Percentiles rank a stretch among this genome's conserved stretches.
Conservation (phyloP, 2,888 invertebrate species). For the Hyposoter dolosus region DNA sequence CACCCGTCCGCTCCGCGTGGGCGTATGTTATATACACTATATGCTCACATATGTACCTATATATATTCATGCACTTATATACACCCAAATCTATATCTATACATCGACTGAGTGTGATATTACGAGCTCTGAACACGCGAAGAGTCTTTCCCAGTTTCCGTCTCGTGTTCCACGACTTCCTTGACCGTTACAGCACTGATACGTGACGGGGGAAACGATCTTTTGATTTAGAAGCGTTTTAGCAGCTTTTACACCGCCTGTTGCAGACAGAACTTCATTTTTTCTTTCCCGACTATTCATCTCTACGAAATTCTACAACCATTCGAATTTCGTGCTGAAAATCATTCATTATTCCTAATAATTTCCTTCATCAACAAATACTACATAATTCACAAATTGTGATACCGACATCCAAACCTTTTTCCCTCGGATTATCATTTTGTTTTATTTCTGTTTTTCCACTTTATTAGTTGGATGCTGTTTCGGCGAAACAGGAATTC, state of each 20-base stretch:
- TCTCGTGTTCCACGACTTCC: conserved; percentile 58
- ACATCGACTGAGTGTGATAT: conserved; percentile 57
- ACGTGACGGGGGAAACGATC: conserved; percentile 42
- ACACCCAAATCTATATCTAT: conserved; percentile 25
- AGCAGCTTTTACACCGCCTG: conserved; percentile 32
- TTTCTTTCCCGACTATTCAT: background rate
- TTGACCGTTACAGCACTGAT: conserved; percentile 35
- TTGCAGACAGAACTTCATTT: conserved; percentile 11
- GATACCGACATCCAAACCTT: too few relatives aligned
- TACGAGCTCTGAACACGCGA: conserved; percentile 59
- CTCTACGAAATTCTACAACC: background rate
- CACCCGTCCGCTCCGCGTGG: conserved; percentile 69
- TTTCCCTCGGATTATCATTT: too few relatives aligned
- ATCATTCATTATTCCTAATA: background rate
- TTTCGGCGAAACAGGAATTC: background rate
- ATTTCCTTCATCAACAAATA: background rate
- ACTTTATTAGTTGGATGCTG: background rate
- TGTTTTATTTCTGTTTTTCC: background rate
- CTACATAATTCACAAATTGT: too few relatives aligned
- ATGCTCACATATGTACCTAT: conserved; percentile 16
- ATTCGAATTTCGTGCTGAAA: background rate
- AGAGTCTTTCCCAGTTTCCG: conserved; percentile 61
- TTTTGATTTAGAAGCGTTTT: conserved; percentile 47
- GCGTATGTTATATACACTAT: conserved; percentile 57
- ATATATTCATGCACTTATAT: conserved; percentile 1